Evolutionary conservation across 1,140 invertebrate genomes (phyloP).

Genomic region (Vanessa atalanta): DNA sequence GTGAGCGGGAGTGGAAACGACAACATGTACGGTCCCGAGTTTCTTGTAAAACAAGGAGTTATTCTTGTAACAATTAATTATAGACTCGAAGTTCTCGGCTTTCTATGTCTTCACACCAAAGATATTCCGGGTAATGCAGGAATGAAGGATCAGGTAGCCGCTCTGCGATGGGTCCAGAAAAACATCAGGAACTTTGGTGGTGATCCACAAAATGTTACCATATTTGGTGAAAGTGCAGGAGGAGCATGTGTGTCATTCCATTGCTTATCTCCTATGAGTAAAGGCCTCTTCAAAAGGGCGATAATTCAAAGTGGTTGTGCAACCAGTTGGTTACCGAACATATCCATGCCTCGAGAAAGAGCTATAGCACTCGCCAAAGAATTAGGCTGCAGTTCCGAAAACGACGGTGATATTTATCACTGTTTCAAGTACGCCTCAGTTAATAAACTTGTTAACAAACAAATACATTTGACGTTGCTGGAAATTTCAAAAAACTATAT

Average conservation of each 20-base stretch:
- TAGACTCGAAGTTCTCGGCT: conserved; percentile 47
- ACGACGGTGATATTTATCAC: conserved; percentile 43
- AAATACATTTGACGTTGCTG: conserved; percentile 30
- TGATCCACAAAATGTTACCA: conserved; percentile 82
- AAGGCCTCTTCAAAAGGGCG: conserved; percentile 55
- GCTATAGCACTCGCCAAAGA: conserved; percentile 45
- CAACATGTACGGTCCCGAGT: conserved; percentile 82
- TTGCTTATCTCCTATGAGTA: conserved; percentile 72
- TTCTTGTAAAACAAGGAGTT: conserved; percentile 82
- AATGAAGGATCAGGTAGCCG: conserved; percentile 84
- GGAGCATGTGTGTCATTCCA: conserved; percentile 74
- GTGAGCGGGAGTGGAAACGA: conserved; percentile 80
- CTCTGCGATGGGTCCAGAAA: conserved; percentile 82
- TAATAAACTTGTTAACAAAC: conserved; percentile 35
- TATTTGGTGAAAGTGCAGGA: conserved; percentile 83
- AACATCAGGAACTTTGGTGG: conserved; percentile 86
- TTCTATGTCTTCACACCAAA: conserved; percentile 77
- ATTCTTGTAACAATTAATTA: conserved; percentile 80
- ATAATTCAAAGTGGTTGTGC: conserved; percentile 51
- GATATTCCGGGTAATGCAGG: conserved; percentile 86
- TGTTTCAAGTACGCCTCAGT: conserved; percentile 47
- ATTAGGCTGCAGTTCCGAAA: conserved; percentile 44
- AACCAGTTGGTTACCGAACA: conserved; percentile 38
- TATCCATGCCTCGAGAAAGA: conserved; percentile 40
- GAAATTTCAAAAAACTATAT: conserved; percentile 23